Evolutionary conservation across 1,140 invertebrate species (phyloP).

Genomic region (Hyles vespertilio): DNA sequence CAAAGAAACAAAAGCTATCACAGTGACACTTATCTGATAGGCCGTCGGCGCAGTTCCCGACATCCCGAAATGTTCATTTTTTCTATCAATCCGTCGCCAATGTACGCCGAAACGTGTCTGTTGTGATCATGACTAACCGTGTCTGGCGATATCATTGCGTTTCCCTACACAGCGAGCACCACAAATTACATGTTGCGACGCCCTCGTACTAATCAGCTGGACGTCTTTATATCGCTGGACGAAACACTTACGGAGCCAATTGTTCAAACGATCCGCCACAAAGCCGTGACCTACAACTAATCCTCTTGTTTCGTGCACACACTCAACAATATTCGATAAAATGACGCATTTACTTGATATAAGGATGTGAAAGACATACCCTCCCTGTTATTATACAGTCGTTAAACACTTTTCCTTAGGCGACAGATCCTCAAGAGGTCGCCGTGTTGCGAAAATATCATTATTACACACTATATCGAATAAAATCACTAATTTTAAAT

Average conservation of each 20-base stretch:
- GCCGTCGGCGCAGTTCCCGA: constrained; percentile 38
- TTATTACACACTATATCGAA: constrained; percentile 64
- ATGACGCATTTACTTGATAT: constrained; percentile 73
- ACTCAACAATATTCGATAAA: constrained; percentile 64
- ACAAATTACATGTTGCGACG: constrained; percentile 36
- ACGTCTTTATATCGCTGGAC: constrained; percentile 38
- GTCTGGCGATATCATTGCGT: constrained; percentile 55
- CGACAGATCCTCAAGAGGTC: constrained; percentile 68
- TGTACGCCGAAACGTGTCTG: constrained; percentile 49
- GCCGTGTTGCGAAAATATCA: constrained; percentile 68
- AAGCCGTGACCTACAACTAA: constrained; percentile 17
- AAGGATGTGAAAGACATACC: constrained; percentile 71
- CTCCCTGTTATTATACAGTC: constrained; percentile 70
- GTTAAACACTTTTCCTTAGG: constrained; percentile 59
- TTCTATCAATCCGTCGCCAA: constrained; percentile 39
- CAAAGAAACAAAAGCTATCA: constrained; percentile 60
- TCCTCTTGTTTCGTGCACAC: constrained; percentile 36
- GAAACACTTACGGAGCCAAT: constrained; percentile 12
- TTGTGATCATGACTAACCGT: constrained; percentile 66
- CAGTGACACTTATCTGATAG: constrained; percentile 54
- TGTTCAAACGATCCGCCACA: no score
- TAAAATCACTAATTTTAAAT: constrained; percentile 63
- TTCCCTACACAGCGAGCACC: constrained; percentile 51
- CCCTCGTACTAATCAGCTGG: constrained; percentile 63
- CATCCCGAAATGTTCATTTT: constrained; percentile 36